These are phyloP conservation scores for Geopemphigus sp. DNA, from an alignment of 1,140 invertebrate genomes.

Conservation along the genomic window DNA sequence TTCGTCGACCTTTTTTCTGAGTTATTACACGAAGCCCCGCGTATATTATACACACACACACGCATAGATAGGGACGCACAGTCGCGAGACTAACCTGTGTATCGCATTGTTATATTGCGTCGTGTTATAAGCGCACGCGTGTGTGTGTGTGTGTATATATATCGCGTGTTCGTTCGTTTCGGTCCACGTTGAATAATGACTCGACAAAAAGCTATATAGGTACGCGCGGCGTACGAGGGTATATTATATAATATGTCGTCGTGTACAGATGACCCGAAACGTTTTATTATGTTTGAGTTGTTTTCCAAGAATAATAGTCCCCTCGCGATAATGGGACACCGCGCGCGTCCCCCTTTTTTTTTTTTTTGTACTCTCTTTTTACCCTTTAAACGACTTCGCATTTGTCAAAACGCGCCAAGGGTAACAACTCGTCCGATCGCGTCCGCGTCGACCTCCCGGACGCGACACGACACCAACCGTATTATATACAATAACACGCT, in stretches of 20 bases:
- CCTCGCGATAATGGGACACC: background rate
- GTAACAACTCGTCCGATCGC: background rate
- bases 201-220: background rate
- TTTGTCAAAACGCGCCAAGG: slow-evolving; percentile 20
- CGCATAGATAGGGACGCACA: too few species aligned
- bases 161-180: too few species aligned
- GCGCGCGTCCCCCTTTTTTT: background rate
- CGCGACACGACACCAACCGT: too few species aligned
- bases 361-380: background rate
- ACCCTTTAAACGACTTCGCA: slow-evolving; percentile 36
- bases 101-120: too few species aligned
- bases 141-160: too few species aligned
- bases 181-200: slow-evolving; percentile 5
- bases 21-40: too few species aligned
- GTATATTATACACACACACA: too few species aligned
- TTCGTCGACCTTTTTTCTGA: too few species aligned
- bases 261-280: slow-evolving; percentile 9
- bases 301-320: slow-evolving; percentile 24
- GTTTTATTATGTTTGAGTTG: slow-evolving; percentile 23
- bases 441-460: background rate
- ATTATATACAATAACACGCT: slow-evolving; percentile 9
- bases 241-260: background rate
- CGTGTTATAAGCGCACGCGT: too few species aligned
- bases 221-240: background rate
- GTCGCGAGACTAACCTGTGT: too few species aligned